Evolutionary conservation across 2,888 invertebrate genomes (phyloP), one percentile per base, ranked within the genome.

Genomic region (Patella caerulea): DNA sequence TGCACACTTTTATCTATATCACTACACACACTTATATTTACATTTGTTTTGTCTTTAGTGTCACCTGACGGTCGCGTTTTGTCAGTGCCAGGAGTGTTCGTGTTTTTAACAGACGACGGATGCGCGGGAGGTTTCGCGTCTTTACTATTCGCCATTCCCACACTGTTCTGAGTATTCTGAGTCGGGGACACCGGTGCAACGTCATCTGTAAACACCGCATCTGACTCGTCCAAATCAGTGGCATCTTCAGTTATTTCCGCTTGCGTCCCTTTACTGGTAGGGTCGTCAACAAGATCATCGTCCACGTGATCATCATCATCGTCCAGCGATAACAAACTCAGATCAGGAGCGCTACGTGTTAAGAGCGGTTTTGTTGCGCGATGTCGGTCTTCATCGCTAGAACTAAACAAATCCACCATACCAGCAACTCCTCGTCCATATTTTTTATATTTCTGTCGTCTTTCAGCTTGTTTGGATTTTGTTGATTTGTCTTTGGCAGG

Each of bases 281-380:
- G 56, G 59, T 55, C 71, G 59, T 76, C 80, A 59, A 78, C 76
- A 17, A 78, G 84, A 45, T 78, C 54, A 59, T 73, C 73, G 17
- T 78, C 77, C 14, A 77, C 79, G n/a, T 77, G 83, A 15, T 74
- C 54, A 11, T 53, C 71, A 69, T 82, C 77, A 59, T 80, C 83
- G 24, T 80, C 79, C 14, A 78, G 76, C 69, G 83, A 82, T 7
- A 84, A 74, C 12, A 84, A 85, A 14, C 83, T 84, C 45, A 90
- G 80, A 75, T 90, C 88, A 7, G 90, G 90, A 2, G 88, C 88
- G 81, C 88, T 88, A n/a, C 83, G 79, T 12, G 90, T 88, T 75
- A 86, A 88, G 52, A 83, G 83, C 0, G 86, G 76, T 29, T 78
- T 82, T 59, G 82, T 78, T 17, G 77, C 77, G 15, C 79, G 78